Evolutionary conservation across 1,140 invertebrate genomes (phyloP), one percentile per base, ranked within the genome.

Genomic region (Megalopta genalis): DNA sequence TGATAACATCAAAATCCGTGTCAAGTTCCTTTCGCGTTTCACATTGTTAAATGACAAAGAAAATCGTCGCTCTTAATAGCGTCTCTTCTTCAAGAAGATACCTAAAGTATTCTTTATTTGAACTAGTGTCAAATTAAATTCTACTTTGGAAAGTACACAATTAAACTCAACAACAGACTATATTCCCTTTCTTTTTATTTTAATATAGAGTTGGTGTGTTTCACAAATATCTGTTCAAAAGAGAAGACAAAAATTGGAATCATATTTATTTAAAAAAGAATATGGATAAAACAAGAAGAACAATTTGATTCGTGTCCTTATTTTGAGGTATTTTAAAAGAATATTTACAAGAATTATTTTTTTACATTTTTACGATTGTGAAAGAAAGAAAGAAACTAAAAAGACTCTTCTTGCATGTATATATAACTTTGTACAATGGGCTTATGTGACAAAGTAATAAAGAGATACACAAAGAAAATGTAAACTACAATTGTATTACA

Each of bases 401-500:
- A 70, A 70, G 57, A 77, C 66, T 77, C 25, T 70, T 62, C 66
- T 77, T 27, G 74, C 54, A 70, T 70, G 74, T 76, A 76, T 76
- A 76, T 76, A 76, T 52, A 59, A 68, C 39, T 72, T 78, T 72
- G 67, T 77, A 77, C 67, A 71, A 71, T 71, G 59, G 49, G 67
- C 23, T 71, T 71, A 69, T 64, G 60, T 64, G 60, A 78, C 42
- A 49, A 64, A 77, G 21, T 57, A 77, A 52, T 77, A 46, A 77
- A 77, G 32, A 54, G 42, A 78, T 62, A 64, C 49, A 72, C 23
- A 42, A 70, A 54, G 46, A 72, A 77, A 54, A 71, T 78, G 60
- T 78, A 78, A 78, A 78, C 76, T 64, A 72, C 6, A 78, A 72
- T 57, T 78, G 59, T 72, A 78, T 64, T 46, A 46, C 42, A 72